Base-by-base conservation (phyloP, 2,888 invertebrate genomes). In the Ditula angustiorana region DNA sequence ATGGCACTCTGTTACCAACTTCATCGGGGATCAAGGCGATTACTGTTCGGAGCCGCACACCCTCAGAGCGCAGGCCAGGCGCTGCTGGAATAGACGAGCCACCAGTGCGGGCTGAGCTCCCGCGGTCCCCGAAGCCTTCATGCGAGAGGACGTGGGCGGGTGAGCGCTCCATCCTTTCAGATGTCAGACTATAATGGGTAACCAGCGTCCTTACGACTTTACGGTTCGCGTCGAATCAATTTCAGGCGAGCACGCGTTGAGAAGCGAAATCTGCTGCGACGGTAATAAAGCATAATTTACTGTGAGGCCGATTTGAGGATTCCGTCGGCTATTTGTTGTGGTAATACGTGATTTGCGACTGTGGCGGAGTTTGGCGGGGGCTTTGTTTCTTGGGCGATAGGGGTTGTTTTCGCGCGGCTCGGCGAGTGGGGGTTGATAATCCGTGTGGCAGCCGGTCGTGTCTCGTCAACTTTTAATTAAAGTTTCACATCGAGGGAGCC, bases 11-110 rank as follows among this genome's bases (percentile, higher is more conserved):
- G 87, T 87, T 86, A 81, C 85, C 83, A 86, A 87, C 88, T 87
- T 89, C 87, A 87, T 87, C 76, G 88, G 41, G 87, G 88, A 89
- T 89, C 89, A 88, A 83, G 86, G 81, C 87, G 89, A 91, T 90
- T 89, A 90, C 90, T 81, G 82, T 80, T 80, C 79, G 86, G 86
- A 88, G 88, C 88, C 87, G 87, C 78, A 83, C 83, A 83, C 87
- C 87, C 87, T 81, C 86, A n/a, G 10, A 11, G 37, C 55, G 5
- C 24, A 28, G 49, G 41, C 16, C 41, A 44, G 10, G 41, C 41
- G 24, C n/a, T 30, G 5, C 50, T 30, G 49, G 19, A 50, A 19
- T 21, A 33, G 30, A 2, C n/a, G 24, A 35, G 13, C 74, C 70
- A 77, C 87, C 83, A 78, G 58, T 66, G 7, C 53, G 73, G 61